These are phyloP conservation scores for Drosophila varians DNA, from an alignment of 1,140 invertebrate species.

Conservation along the genomic window DNA sequence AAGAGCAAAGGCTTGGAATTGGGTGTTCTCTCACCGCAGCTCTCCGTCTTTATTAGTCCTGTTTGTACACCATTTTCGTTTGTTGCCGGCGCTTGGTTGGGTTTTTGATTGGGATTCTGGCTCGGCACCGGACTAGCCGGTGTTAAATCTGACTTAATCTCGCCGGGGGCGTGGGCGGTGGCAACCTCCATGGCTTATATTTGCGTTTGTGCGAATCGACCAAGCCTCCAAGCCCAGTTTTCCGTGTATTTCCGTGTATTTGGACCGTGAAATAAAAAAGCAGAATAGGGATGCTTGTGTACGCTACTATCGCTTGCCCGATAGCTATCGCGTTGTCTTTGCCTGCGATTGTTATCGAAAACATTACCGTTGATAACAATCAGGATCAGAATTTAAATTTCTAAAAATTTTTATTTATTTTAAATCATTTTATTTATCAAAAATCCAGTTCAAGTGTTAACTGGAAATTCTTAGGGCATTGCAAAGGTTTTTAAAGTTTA, in stretches of 20 bases:
- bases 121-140: constrained; percentile 9
- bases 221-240: constrained; percentile 49
- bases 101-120: constrained; percentile 22
- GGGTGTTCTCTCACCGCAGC: constrained; percentile 41
- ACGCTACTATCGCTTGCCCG: constrained; percentile 3
- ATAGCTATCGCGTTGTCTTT: constrained; percentile 1
- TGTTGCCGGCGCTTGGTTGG: constrained; percentile 52
- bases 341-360: not conserved
- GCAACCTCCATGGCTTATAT: constrained; percentile 59
- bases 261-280: constrained; percentile 24
- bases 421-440: no score
- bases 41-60: constrained; percentile 67
- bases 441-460: no score
- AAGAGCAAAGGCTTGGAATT: not conserved
- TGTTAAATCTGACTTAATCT: constrained; percentile 35
- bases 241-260: constrained; percentile 45
- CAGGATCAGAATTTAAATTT: not conserved
- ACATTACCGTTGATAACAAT: not conserved
- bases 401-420: not conserved
- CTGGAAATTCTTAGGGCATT: no score
- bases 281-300: constrained; percentile 22
- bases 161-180: constrained; percentile 31
- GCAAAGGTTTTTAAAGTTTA: no score
- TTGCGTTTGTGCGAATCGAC: constrained; percentile 38
- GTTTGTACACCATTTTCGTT: constrained; percentile 79